These are phyloP conservation scores for Catostomus latipinnis DNA, from an alignment of 2,797 vertebrate genomes.

Conservation along the genomic window DNA sequence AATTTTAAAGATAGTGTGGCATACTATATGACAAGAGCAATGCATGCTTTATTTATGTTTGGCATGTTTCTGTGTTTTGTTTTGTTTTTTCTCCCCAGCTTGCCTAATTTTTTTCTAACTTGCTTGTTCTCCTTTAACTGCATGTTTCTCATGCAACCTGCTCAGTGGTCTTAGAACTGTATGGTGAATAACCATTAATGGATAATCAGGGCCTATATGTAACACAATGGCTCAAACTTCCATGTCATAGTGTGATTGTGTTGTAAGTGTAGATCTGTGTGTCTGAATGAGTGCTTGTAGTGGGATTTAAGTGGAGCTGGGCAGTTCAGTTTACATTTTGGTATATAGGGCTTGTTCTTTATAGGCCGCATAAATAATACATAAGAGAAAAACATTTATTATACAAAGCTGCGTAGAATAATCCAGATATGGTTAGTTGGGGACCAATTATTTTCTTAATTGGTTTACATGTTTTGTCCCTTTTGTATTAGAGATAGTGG, in stretches of 20 bases:
- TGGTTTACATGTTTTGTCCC: conserved; percentile 20
- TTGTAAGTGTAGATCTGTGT: conserved; percentile 44
- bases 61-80: conserved; percentile 60
- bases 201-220: conserved; percentile 60
- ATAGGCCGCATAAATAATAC: background rate
- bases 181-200: conserved; percentile 60
- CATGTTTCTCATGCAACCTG: conserved; percentile 63
- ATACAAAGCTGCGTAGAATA: background rate
- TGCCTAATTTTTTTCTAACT: conserved; percentile 55
- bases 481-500: conserved; percentile 14
- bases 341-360: conserved; percentile 43
- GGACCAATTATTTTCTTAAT: conserved; percentile 46
- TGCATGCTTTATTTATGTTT: conserved; percentile 66
- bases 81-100: conserved; percentile 41
- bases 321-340: conserved; percentile 34
- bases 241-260: conserved; percentile 42
- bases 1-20: conserved; percentile 59
- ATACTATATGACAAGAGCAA: conserved; percentile 61
- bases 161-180: conserved; percentile 60
- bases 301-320: conserved; percentile 16
- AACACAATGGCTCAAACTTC: conserved; percentile 55
- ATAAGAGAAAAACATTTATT: background rate
- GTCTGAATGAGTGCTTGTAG: conserved; percentile 36
- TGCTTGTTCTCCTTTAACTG: conserved; percentile 62
- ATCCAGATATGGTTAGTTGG: conserved; percentile 32